Conservation (phyloP, 2,888 invertebrate genomes). For the Idaea dimidiata region DNA sequence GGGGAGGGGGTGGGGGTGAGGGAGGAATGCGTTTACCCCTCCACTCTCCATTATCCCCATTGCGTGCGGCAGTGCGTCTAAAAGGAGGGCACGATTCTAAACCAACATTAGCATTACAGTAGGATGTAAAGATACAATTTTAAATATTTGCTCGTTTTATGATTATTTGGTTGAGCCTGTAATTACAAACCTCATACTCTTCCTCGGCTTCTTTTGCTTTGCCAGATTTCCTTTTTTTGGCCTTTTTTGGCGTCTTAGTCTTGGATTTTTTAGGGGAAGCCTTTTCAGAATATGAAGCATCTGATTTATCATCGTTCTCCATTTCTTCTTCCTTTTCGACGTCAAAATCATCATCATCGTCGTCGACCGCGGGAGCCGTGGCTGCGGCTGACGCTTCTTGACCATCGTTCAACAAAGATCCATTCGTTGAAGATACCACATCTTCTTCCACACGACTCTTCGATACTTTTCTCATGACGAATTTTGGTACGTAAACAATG, state of each 20-base stretch:
- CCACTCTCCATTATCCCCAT: too few relatives aligned
- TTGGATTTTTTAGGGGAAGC: background rate
- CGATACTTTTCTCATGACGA: slow-evolving; percentile 69
- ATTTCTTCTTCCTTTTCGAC: slow-evolving; percentile 32
- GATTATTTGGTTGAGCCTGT: background rate
- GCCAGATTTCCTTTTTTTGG: slow-evolving; percentile 34
- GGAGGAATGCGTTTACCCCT: too few relatives aligned
- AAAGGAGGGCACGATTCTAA: background rate
- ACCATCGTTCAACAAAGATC: slow-evolving; percentile 55
- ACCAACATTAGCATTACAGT: background rate
- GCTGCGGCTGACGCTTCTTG: slow-evolving; percentile 16
- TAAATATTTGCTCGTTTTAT: slow-evolving; percentile 12
- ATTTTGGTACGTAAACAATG: slow-evolving; percentile 23
- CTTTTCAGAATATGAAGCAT: slow-evolving; percentile 38
- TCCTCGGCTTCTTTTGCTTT: slow-evolving; percentile 42
- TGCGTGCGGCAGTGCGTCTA: too few relatives aligned
- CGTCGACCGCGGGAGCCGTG: slow-evolving; percentile 25
- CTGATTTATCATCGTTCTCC: slow-evolving; percentile 38
- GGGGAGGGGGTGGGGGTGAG: too few relatives aligned
- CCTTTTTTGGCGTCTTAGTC: slow-evolving; percentile 42
- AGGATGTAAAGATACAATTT: slow-evolving; percentile 4
- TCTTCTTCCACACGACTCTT: slow-evolving; percentile 71
- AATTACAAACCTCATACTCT: slow-evolving; percentile 80
- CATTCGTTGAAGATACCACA: slow-evolving; percentile 71
- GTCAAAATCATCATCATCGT: slow-evolving; percentile 35